phyloP scores from a whole-genome alignment of 2,888 invertebrate genomes.

The Pseudoips prasinana region DNA sequence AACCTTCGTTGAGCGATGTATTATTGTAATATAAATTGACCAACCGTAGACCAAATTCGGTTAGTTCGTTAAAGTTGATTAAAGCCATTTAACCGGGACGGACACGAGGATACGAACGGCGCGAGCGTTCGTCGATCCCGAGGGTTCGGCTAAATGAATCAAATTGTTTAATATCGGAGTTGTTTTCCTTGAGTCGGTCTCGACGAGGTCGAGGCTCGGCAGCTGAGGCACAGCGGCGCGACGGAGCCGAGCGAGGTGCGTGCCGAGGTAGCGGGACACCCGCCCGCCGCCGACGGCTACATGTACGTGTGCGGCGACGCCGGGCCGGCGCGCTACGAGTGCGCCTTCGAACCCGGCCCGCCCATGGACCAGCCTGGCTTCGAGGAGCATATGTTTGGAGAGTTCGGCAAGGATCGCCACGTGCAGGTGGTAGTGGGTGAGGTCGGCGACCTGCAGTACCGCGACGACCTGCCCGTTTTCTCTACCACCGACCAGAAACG shows the following conservation, averaged over 20 bases:
- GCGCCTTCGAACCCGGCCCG: conserved; percentile 59
- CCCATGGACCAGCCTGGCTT: conserved; percentile 86
- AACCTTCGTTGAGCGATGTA: conserved; percentile 50
- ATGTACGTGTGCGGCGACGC: conserved; percentile 76
- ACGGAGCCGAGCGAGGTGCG: conserved; percentile 75
- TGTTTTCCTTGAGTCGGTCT: conserved; percentile 49
- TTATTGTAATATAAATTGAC: conserved; percentile 83
- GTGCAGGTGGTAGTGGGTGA: conserved; percentile 75
- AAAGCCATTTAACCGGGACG: conserved; percentile 82
- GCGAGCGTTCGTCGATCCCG: conserved; percentile 75
- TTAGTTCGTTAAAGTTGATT: conserved; percentile 83
- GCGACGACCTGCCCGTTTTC: conserved; percentile 69
- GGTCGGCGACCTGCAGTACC: conserved; percentile 76
- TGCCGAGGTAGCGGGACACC: conserved; percentile 74
- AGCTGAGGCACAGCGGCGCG: conserved; percentile 40
- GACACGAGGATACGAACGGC: conserved; percentile 75
- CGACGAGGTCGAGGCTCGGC: conserved; percentile 34
- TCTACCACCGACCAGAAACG: conserved; percentile 53
- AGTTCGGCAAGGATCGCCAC: conserved; percentile 84
- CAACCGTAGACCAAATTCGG: conserved; percentile 80
- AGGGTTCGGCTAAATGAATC: conserved; percentile 70
- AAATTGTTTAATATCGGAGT: conserved; percentile 75
- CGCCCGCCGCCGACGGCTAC: conserved; percentile 72
- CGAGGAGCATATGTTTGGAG: conserved; percentile 91
- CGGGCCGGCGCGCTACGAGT: conserved; percentile 65